Conservation (phyloP, 1,140 invertebrate genomes). For the Conus betulinus region DNA sequence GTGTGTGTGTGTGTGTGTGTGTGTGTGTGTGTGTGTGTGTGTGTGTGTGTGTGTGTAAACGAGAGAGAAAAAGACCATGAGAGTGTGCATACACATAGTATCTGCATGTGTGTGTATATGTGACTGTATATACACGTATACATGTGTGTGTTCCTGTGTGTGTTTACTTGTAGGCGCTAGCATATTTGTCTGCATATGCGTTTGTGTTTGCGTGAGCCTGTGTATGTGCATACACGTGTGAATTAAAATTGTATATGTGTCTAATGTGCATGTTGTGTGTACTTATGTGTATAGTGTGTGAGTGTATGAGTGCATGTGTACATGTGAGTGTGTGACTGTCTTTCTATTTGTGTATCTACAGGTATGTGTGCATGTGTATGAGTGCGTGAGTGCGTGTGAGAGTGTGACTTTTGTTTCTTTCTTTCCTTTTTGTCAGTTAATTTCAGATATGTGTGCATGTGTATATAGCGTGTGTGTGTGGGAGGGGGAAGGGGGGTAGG, state of each 20-base stretch:
- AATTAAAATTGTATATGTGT: too few species aligned
- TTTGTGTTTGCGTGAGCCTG: not conserved
- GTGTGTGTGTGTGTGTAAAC: conserved; percentile 1
- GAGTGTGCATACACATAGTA: not conserved
- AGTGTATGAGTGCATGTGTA: too few species aligned
- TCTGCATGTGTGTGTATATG: not conserved
- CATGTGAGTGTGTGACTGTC: too few species aligned
- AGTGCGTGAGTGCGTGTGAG: too few species aligned
- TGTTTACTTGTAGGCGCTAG: not conserved
- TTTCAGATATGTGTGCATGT: too few species aligned
- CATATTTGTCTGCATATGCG: not conserved
- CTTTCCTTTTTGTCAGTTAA: too few species aligned
- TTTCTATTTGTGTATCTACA: too few species aligned
- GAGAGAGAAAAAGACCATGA: not conserved
- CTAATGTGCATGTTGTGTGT: not conserved
- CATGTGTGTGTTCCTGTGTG: not conserved
- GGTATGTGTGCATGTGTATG: too few species aligned
- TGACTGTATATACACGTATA: too few species aligned
- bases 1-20: conserved; percentile 9
- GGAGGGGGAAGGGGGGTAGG: too few species aligned
- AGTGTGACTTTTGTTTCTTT: too few species aligned
- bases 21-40: conserved; percentile 10
- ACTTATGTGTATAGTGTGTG: not conserved
- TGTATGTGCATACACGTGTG: not conserved
- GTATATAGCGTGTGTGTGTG: too few species aligned